phyloP scores from a whole-genome alignment of 2,113 vertebrate genomes.

The Pollimyrus isidori region DNA sequence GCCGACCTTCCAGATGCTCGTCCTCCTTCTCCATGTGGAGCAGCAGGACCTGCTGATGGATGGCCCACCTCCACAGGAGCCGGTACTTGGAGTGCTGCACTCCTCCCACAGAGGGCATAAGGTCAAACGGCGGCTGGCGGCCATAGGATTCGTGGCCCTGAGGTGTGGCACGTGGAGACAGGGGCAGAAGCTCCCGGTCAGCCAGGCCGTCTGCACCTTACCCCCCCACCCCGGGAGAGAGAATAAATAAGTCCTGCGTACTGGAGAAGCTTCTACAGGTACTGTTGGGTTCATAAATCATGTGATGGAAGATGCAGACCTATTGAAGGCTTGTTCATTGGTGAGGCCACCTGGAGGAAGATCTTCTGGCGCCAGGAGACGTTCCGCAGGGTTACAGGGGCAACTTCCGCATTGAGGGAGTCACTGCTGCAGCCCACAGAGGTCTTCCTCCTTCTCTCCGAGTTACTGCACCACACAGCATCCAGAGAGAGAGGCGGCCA shows the following conservation, averaged over 20 bases:
- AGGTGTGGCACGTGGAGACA: constrained; percentile 71
- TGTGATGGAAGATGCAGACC: constrained; percentile 54
- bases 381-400: constrained; percentile 65
- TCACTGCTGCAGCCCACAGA: constrained; percentile 78
- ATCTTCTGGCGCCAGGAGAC: constrained; percentile 97
- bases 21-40: constrained; percentile 98
- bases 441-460: constrained; percentile 81
- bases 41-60: constrained; percentile 91
- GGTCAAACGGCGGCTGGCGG: constrained; percentile 55
- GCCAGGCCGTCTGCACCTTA: constrained; percentile 64
- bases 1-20: constrained; percentile 80
- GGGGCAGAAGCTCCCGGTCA: constrained; percentile 74
- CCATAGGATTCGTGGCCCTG: constrained; percentile 57
- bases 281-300: neutral
- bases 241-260: neutral
- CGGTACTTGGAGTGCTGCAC: constrained; percentile 71
- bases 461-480: constrained; percentile 64
- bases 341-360: constrained; percentile 89
- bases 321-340: constrained; percentile 80
- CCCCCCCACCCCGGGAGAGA: neutral
- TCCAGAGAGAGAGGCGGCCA: neutral
- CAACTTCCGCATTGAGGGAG: constrained; percentile 63
- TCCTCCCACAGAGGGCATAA: constrained; percentile 46
- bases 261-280: neutral
- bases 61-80: constrained; percentile 86